Conservation (phyloP, 2,888 invertebrate species). For the Entomobrya multifasciata region DNA sequence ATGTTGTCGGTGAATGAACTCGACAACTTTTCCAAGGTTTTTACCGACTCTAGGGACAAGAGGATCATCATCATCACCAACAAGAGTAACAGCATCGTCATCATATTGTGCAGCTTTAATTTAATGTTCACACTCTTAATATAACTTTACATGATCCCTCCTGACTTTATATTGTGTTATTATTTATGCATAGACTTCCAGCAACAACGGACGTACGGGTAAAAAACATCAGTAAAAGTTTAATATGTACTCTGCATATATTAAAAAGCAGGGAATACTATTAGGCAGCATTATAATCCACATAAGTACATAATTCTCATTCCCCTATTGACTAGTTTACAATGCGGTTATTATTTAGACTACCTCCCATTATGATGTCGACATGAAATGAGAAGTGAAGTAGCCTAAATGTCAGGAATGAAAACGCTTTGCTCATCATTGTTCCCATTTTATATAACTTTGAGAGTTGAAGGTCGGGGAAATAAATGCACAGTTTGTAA, state of each 20-base stretch:
- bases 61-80: conserved; percentile 9
- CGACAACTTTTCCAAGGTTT: conserved; percentile 42
- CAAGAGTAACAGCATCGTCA: no score
- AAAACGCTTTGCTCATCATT: no score
- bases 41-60: conserved; percentile 41
- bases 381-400: conserved; percentile 11
- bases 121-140: not conserved
- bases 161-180: not conserved
- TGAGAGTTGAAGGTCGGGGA: conserved; percentile 6
- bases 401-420: not conserved
- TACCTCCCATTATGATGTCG: not conserved
- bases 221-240: not conserved
- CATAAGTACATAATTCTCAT: not conserved
- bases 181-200: not conserved
- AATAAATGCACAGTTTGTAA: not conserved
- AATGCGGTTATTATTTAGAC: not conserved
- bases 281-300: not conserved
- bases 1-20: conserved; percentile 55
- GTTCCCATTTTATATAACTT: no score
- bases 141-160: not conserved
- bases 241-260: no score
- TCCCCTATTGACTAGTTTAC: not conserved
- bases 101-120: not conserved
- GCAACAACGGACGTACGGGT: not conserved
- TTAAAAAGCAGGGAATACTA: not conserved